These are phyloP conservation scores for Grammomys surdaster DNA, from an alignment of 2,113 vertebrate species.

Conservation along the genomic window DNA sequence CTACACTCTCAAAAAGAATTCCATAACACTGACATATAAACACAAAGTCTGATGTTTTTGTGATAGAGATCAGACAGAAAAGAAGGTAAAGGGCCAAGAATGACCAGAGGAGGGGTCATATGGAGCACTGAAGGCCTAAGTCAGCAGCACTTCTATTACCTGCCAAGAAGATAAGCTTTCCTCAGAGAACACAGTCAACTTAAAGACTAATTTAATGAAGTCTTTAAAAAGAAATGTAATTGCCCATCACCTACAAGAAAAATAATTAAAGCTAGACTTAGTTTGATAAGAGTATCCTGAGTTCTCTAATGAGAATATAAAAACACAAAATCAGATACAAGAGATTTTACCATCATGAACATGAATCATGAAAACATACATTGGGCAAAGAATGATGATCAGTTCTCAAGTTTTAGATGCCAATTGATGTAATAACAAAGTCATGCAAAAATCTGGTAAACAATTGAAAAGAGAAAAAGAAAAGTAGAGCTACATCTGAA, in stretches of 20 bases:
- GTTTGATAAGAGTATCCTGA: neutral
- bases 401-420: constrained; percentile 23
- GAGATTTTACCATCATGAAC: constrained; percentile 5
- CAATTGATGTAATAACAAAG: neutral
- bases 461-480: constrained; percentile 45
- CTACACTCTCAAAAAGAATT: constrained; percentile 20
- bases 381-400: neutral
- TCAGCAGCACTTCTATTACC: neutral
- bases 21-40: constrained; percentile 35
- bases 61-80: neutral
- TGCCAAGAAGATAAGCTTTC: neutral
- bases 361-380: neutral
- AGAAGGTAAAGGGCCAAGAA: neutral
- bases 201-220: neutral
- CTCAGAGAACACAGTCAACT: constrained; percentile 5
- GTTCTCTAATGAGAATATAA: constrained; percentile 8
- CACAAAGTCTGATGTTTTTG: constrained; percentile 1
- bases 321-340: constrained; percentile 12
- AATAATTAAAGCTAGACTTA: constrained; percentile 33
- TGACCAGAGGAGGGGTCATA: neutral
- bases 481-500: constrained; percentile 31
- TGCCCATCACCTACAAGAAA: neutral
- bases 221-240: constrained; percentile 32
- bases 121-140: neutral
- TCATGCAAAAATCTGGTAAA: neutral